Base-by-base conservation (phyloP, 1,140 invertebrate genomes). In the Battus philenor region DNA sequence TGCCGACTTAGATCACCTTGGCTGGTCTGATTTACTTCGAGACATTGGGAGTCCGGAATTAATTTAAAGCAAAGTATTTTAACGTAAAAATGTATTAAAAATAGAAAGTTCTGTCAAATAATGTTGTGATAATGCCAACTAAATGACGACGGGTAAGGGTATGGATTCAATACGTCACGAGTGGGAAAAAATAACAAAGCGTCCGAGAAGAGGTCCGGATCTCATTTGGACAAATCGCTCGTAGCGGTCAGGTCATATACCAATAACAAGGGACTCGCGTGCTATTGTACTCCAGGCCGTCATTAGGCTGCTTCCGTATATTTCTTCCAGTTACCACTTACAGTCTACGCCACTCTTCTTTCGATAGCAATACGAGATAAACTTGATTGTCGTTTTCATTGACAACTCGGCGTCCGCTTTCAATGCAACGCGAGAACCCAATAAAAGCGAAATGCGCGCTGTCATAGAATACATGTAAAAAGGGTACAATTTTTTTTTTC, bases 181-280 rank as follows among this genome's bases (percentile, higher is more conserved):
- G 54, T 46, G 48, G 53, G 66, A 71, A 73, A 81, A 75, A 70
- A 73, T 73, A 77, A 82, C 68, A 78, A 80, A 73, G 68, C 73
- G 46, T 57, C 52, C 39, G 47, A 52, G 53, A 63, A 67, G 60
- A 68, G 73, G 69, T 71, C 72, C 76, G 79, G 79, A 79, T 83
- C 76, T 83, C 75, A 81, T 83, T 81, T 83, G 69, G 73, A 81
- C 79, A 81, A 83, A 83, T 83, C 77, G 77, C 69, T 80, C 68
- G 76, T 79, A 78, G 76, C 76, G 79, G 79, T 83, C 72, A 79
- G 69, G 74, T 72, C 79, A 80, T 76, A 80, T 80, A 79, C 75
- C 79, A 83, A 83, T 83, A 83, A 80, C 66, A 82, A 81, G 79
- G 71, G 62, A 55, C 67, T 76, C 66, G 62, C 64, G 64, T 81